A percentile compares a stretch with the other conserved stretches of the same genome.
Conservation (phyloP, 2,888 invertebrate species). For the Tryphoninae sp. region DNA sequence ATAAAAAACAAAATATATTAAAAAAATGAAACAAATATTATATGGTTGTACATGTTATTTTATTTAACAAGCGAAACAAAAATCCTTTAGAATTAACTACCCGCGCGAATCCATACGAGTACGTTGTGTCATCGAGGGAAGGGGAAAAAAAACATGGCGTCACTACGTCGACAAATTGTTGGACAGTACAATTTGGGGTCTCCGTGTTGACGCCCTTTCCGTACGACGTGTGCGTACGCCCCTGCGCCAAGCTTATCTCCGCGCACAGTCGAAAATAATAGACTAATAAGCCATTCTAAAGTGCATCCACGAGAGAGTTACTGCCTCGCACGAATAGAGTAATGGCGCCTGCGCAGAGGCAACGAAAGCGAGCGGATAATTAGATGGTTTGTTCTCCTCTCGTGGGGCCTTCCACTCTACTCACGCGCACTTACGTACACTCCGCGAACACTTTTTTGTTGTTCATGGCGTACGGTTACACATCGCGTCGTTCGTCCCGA, state of each 20-base stretch:
- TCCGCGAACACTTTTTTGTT: background rate
- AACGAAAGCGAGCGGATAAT: slow-evolving; percentile 52
- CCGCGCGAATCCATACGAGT: slow-evolving; percentile 1
- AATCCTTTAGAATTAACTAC: slow-evolving; percentile 9
- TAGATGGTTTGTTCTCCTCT: slow-evolving; percentile 37
- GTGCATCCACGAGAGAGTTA: slow-evolving; percentile 13
- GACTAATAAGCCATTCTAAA: slow-evolving; percentile 45
- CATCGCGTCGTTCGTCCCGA: background rate
- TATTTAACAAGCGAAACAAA: slow-evolving; percentile 2
- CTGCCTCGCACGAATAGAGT: slow-evolving; percentile 20
- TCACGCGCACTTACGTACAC: background rate
- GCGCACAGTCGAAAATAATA: slow-evolving; percentile 32
- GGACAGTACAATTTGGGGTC: slow-evolving; percentile 13
- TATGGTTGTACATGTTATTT: background rate
- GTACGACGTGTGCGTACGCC: background rate
- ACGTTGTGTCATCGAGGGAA: background rate
- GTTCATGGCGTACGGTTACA: background rate
- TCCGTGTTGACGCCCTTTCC: background rate
- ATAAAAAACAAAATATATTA: slow-evolving; percentile 48
- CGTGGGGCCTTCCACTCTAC: background rate
- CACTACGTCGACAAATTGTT: background rate
- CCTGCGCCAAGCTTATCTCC: background rate
- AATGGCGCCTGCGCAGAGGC: slow-evolving; percentile 13
- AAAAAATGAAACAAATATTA: slow-evolving; percentile 2
- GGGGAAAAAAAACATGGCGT: background rate